Conservation (phyloP, 2,113 vertebrate species). For the Willisornis vidua region DNA sequence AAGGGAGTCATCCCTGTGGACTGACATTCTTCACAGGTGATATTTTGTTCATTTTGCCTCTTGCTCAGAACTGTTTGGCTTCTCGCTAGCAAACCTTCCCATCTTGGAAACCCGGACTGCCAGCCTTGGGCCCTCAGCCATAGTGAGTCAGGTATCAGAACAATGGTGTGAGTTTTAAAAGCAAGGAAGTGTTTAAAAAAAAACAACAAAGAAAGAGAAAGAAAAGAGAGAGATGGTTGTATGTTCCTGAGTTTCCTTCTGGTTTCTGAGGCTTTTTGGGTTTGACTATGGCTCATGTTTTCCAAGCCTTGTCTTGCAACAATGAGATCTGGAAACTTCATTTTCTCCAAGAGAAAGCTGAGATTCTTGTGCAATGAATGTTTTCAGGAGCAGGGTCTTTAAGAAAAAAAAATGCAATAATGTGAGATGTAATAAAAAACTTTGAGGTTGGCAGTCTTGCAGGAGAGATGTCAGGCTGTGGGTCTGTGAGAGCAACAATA, state of each 20-base stretch:
- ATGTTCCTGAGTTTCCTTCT: not conserved
- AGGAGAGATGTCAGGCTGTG: not conserved
- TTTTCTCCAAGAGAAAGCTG: conserved; percentile 26
- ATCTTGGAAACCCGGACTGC: not conserved
- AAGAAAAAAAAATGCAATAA: not conserved
- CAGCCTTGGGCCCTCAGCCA: not conserved
- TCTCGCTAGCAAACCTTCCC: not conserved
- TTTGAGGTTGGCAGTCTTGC: not conserved
- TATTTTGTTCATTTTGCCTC: not conserved
- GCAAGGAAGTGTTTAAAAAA: not conserved
- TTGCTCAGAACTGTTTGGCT: fast-evolving
- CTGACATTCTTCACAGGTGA: not conserved
- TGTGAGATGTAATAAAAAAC: not conserved
- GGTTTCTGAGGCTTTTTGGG: not conserved
- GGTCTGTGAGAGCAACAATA: not conserved
- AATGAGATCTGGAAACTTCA: conserved; percentile 17
- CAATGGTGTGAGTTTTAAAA: not conserved
- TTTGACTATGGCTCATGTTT: conserved; percentile 19
- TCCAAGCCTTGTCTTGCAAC: not conserved
- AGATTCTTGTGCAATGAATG: not conserved
- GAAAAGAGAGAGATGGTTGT: fast-evolving
- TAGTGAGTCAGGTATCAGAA: not conserved
- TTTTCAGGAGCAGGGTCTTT: conserved; percentile 10
- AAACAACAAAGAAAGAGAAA: no score
- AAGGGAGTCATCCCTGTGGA: not conserved